These are phyloP conservation scores for Agriopis leucophaearia DNA, from an alignment of 2,888 invertebrate species.

Conservation along the genomic window DNA sequence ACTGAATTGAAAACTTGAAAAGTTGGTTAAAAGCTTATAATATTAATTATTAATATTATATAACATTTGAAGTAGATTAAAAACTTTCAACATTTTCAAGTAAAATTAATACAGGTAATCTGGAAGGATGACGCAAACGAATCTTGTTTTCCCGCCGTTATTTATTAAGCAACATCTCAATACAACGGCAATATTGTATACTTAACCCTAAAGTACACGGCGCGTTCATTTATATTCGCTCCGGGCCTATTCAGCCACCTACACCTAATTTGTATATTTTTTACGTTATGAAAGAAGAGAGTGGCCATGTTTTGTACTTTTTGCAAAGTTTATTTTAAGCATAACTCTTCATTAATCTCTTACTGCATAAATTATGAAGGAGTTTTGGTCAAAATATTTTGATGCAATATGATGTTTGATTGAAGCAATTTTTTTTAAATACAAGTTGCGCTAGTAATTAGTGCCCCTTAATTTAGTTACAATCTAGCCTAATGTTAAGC, in stretches of 20 bases:
- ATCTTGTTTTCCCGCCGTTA: constrained; percentile 24
- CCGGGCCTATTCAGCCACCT: constrained; percentile 73
- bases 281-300: constrained; percentile 68
- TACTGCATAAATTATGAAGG: no score
- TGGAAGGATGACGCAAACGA: constrained; percentile 23
- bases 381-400: no score
- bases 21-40: no score
- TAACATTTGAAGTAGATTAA: not conserved
- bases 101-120: constrained; percentile 13
- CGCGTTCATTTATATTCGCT: constrained; percentile 66
- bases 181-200: constrained; percentile 60
- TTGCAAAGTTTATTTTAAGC: not conserved
- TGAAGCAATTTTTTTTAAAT: no score
- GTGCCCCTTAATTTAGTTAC: no score
- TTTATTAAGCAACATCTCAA: constrained; percentile 67
- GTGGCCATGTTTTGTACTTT: constrained; percentile 16
- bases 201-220: constrained; percentile 67
- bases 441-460: no score
- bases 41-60: no score
- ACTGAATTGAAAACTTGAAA: no score
- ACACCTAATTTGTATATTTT: constrained; percentile 82
- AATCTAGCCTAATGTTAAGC: no score
- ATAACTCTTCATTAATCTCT: not conserved
- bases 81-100: not conserved
- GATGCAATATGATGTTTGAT: no score